These are phyloP conservation scores for Xenopus laevis DNA, from an alignment of 2,113 vertebrate genomes.

Conservation along the genomic window DNA sequence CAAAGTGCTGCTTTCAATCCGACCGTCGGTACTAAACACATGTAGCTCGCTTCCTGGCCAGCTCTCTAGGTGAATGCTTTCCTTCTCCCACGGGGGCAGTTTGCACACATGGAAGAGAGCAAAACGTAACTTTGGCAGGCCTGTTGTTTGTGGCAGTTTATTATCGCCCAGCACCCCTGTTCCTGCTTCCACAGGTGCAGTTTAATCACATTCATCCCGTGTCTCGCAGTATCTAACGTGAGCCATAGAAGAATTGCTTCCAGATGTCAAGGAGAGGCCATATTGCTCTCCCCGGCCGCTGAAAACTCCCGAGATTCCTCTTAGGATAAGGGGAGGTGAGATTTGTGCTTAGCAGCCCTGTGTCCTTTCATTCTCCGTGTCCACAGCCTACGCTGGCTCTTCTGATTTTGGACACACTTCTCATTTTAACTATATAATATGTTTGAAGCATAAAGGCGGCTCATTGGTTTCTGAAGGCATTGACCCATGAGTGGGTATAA, in stretches of 20 bases:
- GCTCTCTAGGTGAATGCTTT: background rate
- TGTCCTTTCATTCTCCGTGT: too few relatives aligned
- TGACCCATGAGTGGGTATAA: too few relatives aligned
- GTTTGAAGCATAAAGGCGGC: too few relatives aligned
- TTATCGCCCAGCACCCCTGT: constrained; percentile 7
- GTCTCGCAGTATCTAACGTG: constrained; percentile 26
- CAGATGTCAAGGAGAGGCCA: rapidly evolving
- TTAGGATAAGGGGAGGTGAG: constrained; percentile 8
- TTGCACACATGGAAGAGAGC: background rate
- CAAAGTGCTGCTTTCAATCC: background rate
- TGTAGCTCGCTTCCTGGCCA: background rate
- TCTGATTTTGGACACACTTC: too few relatives aligned
- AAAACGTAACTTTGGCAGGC: constrained; percentile 3
- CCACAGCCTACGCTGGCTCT: too few relatives aligned
- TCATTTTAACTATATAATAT: too few relatives aligned
- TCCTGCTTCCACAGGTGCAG: constrained; percentile 8
- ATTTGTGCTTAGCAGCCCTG: too few relatives aligned
- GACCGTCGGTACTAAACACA: background rate
- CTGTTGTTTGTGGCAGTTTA: background rate
- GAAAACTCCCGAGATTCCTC: too few relatives aligned
- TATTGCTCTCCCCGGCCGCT: background rate
- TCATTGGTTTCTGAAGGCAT: too few relatives aligned
- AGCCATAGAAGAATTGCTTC: background rate
- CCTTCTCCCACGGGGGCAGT: background rate
- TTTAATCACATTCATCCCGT: background rate